Evolutionary conservation across 2,888 invertebrate species (phyloP).

Genomic region (Leptinotarsa peninsularis): DNA sequence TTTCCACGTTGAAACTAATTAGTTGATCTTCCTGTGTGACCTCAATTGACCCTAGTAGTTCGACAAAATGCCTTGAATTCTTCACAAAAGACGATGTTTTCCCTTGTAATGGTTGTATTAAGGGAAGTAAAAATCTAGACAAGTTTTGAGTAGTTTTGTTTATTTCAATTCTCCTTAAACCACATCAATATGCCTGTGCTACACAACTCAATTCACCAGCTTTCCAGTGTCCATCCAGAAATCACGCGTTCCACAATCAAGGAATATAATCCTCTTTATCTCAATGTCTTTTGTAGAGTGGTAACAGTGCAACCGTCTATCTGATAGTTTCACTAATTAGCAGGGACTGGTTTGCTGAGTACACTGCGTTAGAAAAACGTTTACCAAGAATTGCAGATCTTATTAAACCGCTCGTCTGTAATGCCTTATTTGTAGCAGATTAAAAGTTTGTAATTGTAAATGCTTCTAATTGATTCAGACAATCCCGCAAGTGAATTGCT

Average conservation of each 20-base stretch:
- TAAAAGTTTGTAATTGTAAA: slow-evolving; percentile 60
- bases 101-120: no score
- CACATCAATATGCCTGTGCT: not conserved
- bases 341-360: slow-evolving; percentile 56
- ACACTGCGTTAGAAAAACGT: slow-evolving; percentile 56
- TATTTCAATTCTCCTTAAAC: not conserved
- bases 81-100: no score
- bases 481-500: slow-evolving; percentile 44
- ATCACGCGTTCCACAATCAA: slow-evolving; percentile 54
- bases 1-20: no score
- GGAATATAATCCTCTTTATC: slow-evolving; percentile 46
- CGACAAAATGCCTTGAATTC: no score
- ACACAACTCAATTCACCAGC: slow-evolving; percentile 9
- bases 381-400: slow-evolving; percentile 56
- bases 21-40: no score
- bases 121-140: no score
- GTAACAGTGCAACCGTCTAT: slow-evolving; percentile 52
- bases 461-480: slow-evolving; percentile 56
- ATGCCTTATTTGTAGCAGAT: slow-evolving; percentile 60
- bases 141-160: not conserved
- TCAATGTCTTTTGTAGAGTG: slow-evolving; percentile 43
- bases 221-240: slow-evolving; percentile 49
- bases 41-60: no score
- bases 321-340: slow-evolving; percentile 59
- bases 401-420: slow-evolving; percentile 52